Evolutionary conservation across 2,797 vertebrate species (phyloP).

Genomic region (Pangasius krempfi): DNA sequence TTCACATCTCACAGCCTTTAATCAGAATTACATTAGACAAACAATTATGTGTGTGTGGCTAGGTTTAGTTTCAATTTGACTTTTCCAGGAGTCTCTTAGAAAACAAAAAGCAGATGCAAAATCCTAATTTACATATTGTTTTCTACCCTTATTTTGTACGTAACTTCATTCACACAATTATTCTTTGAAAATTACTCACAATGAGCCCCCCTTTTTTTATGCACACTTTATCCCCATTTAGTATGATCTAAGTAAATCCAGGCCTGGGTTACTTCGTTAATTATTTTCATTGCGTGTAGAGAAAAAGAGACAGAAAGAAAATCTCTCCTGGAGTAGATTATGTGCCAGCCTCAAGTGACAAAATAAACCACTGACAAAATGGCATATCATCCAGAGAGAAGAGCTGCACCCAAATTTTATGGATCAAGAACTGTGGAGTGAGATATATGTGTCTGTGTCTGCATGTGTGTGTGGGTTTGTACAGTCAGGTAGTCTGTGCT

Average conservation of each 20-base stretch:
- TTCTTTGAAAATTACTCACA: background rate
- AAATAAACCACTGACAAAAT: background rate
- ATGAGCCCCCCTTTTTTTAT: background rate
- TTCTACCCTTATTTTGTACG: background rate
- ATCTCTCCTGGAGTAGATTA: background rate
- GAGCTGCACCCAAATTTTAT: background rate
- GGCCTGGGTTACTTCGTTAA: background rate
- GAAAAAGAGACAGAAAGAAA: background rate
- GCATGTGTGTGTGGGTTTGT: conserved; percentile 10
- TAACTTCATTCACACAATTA: background rate
- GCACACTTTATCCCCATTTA: background rate
- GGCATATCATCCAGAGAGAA: background rate
- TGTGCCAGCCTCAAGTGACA: background rate
- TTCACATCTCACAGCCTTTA: background rate
- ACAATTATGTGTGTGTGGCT: background rate
- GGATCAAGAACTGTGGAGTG: background rate
- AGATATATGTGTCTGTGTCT: background rate
- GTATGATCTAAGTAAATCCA: background rate
- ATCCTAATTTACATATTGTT: background rate
- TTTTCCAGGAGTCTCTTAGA: background rate
- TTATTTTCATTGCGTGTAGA: background rate
- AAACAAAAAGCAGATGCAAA: background rate
- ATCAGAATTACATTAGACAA: background rate
- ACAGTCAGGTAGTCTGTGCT: conserved; percentile 46
- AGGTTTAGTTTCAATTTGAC: background rate